These are phyloP conservation scores for Neomicropteryx cornuta DNA, from an alignment of 1,140 invertebrate species.

Conservation along the genomic window DNA sequence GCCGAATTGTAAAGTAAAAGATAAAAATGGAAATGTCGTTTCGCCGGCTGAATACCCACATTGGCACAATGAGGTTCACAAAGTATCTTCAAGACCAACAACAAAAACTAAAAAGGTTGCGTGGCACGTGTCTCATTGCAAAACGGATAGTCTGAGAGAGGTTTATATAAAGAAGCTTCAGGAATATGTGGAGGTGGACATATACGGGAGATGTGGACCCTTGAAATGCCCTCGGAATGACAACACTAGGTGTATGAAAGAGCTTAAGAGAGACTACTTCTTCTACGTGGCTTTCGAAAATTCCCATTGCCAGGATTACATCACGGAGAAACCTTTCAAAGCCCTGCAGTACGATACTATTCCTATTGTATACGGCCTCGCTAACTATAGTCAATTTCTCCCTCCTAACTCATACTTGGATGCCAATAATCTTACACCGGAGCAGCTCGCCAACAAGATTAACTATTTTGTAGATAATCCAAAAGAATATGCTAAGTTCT, in stretches of 20 bases:
- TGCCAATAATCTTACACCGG: constrained; percentile 38
- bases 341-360: constrained; percentile 29
- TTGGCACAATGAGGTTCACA: constrained; percentile 15
- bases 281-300: constrained; percentile 66
- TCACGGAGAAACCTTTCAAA: constrained; percentile 41
- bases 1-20: constrained; percentile 40
- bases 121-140: constrained; percentile 55
- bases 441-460: constrained; percentile 41
- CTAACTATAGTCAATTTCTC: constrained; percentile 35
- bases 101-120: constrained; percentile 30
- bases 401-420: constrained; percentile 44
- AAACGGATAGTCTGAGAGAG: constrained; percentile 38
- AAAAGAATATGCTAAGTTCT: constrained; percentile 35
- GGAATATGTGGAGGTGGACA: constrained; percentile 47
- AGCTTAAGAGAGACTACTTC: constrained; percentile 41
- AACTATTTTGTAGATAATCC: constrained; percentile 30
- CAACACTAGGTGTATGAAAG: constrained; percentile 27
- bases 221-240: constrained; percentile 20
- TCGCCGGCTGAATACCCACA: constrained; percentile 13
- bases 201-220: constrained; percentile 52
- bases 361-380: constrained; percentile 44
- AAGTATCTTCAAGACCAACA: not conserved
- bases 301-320: constrained; percentile 45
- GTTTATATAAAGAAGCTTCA: constrained; percentile 44
- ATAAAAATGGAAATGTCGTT: too few relatives aligned